phyloP scores from a whole-genome alignment of 2,113 vertebrate genomes.

The Amphiprion ocellaris region DNA sequence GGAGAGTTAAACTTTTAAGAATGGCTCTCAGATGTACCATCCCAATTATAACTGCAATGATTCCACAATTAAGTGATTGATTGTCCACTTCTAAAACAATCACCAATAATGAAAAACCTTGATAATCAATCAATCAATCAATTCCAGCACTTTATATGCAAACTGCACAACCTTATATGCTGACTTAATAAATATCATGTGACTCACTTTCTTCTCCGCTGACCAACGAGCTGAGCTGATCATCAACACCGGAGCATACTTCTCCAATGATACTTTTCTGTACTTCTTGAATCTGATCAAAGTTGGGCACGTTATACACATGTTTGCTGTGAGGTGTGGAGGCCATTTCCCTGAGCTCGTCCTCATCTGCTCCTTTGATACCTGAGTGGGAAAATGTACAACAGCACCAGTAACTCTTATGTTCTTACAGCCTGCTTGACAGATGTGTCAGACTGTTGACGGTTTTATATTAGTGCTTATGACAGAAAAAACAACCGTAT shows the following conservation, averaged over 20 bases:
- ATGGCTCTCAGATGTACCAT: too few species aligned
- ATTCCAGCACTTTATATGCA: neutral
- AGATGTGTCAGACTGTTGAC: slow-evolving; percentile 48
- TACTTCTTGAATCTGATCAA: slow-evolving; percentile 93
- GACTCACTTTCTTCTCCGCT: slow-evolving; percentile 95
- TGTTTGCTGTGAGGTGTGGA: slow-evolving; percentile 92
- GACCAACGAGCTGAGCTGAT: slow-evolving; percentile 90
- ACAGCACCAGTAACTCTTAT: slow-evolving; percentile 23
- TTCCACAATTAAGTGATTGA: too few species aligned
- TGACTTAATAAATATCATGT: neutral
- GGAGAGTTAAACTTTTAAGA: too few species aligned
- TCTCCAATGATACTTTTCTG: slow-evolving; percentile 93
- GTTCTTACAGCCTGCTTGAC: slow-evolving; percentile 46
- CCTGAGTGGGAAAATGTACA: slow-evolving; percentile 82
- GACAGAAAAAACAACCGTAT: slow-evolving; percentile 27
- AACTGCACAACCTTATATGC: neutral
- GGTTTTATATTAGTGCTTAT: slow-evolving; percentile 17
- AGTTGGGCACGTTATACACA: slow-evolving; percentile 96
- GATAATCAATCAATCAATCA: neutral
- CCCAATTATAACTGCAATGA: too few species aligned
- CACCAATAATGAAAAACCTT: too few species aligned
- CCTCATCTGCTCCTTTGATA: slow-evolving; percentile 98
- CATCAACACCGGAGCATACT: slow-evolving; percentile 95
- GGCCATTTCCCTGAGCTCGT: slow-evolving; percentile 94
- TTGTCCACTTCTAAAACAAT: too few species aligned